These are phyloP conservation scores for Anguilla marmorata DNA, from an alignment of 2,797 vertebrate species.

Conservation along the genomic window DNA sequence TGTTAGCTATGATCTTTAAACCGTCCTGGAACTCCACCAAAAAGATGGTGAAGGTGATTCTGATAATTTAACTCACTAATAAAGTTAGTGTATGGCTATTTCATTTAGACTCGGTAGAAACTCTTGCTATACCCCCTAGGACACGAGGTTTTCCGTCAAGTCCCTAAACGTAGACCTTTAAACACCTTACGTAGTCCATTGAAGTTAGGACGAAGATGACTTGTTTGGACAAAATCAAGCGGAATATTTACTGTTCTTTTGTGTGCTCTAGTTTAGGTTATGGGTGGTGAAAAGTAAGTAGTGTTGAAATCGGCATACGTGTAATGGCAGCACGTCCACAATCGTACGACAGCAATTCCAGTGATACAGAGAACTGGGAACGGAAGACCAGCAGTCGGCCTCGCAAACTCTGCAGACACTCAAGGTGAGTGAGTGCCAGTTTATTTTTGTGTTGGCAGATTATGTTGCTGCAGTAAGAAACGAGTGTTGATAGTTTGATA, in stretches of 20 bases:
- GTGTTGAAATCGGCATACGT: slow-evolving; percentile 59
- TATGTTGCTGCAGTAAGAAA: not conserved
- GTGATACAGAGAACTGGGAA: slow-evolving; percentile 85
- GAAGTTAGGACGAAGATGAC: not conserved
- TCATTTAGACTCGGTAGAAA: too few relatives aligned
- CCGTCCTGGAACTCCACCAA: not conserved
- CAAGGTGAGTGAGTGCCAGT: slow-evolving; percentile 72
- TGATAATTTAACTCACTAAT: not conserved
- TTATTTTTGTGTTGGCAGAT: not conserved
- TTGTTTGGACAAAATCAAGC: not conserved
- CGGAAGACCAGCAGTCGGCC: slow-evolving; percentile 81
- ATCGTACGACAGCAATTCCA: slow-evolving; percentile 88
- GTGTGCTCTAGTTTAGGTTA: slow-evolving; percentile 59
- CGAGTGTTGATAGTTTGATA: not conserved
- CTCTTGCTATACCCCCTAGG: not conserved
- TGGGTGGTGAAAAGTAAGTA: slow-evolving; percentile 63
- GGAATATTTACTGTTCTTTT: not conserved
- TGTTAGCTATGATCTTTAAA: not conserved
- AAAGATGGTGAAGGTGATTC: not conserved
- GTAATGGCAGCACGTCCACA: slow-evolving; percentile 84
- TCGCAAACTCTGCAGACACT: slow-evolving; percentile 82
- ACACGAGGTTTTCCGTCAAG: not conserved
- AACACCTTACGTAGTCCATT: not conserved
- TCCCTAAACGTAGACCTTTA: not conserved
- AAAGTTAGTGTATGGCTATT: not conserved